phyloP scores from a whole-genome alignment of 1,140 invertebrate species.

The Sarcophaga peregrina region DNA sequence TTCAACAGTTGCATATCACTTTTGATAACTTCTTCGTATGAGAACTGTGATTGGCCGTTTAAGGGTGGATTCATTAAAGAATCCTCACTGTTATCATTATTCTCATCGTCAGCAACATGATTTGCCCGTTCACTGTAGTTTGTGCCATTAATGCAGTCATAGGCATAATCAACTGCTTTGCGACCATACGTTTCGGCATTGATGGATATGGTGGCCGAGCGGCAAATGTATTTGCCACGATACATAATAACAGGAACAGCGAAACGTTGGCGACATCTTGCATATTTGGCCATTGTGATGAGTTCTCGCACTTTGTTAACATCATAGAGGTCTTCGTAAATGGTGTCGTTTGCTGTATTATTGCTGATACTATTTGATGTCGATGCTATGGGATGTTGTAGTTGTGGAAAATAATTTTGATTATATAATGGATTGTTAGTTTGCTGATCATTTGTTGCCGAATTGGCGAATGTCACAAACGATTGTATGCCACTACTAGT shows the following conservation, averaged over 20 bases:
- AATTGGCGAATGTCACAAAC: slow-evolving; percentile 57
- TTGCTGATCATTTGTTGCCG: slow-evolving; percentile 47
- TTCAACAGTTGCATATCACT: slow-evolving; percentile 82
- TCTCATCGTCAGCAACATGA: slow-evolving; percentile 49
- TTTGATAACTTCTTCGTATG: slow-evolving; percentile 71
- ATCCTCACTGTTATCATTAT: slow-evolving; percentile 63
- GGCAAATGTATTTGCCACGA: slow-evolving; percentile 79
- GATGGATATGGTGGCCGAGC: slow-evolving; percentile 77
- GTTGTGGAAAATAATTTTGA: background rate
- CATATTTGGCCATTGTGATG: slow-evolving; percentile 73
- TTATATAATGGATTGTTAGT: background rate
- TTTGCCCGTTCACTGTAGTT: slow-evolving; percentile 55
- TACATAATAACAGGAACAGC: slow-evolving; percentile 83
- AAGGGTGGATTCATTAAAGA: slow-evolving; percentile 60
- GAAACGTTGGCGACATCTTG: slow-evolving; percentile 79
- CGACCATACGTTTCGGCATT: slow-evolving; percentile 82
- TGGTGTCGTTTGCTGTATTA: slow-evolving; percentile 66
- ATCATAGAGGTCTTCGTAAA: slow-evolving; percentile 74
- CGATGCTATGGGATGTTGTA: background rate
- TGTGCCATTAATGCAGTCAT: slow-evolving; percentile 58
- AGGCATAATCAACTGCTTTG: slow-evolving; percentile 61
- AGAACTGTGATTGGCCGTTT: slow-evolving; percentile 57
- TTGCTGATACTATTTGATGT: slow-evolving; percentile 31
- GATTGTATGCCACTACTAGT: slow-evolving; percentile 55
- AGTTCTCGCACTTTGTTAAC: slow-evolving; percentile 71